phyloP scores from a whole-genome alignment of 2,888 invertebrate genomes.

The Patella depressa region DNA sequence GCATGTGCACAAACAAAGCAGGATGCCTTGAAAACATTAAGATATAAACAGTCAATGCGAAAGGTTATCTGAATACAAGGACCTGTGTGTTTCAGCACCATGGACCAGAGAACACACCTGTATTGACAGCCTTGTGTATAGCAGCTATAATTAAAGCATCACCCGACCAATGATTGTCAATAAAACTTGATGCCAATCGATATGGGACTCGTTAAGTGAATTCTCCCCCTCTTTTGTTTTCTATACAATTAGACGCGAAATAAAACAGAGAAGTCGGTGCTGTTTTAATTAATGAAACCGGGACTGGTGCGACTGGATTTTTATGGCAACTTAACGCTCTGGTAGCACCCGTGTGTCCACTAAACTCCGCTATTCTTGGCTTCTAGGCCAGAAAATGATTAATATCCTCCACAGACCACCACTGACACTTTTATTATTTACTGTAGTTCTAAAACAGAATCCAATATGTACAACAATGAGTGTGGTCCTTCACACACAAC shows the following conservation, averaged over 20 bases:
- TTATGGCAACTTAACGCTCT: neutral
- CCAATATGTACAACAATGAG: neutral
- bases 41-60: no score
- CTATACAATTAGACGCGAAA: slow-evolving; percentile 9
- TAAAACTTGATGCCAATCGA: neutral
- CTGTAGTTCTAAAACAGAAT: neutral
- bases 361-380: neutral
- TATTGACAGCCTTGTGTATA: no score
- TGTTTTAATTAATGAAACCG: slow-evolving; percentile 11
- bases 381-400: slow-evolving; percentile 1
- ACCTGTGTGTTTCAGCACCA: no score
- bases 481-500: no score
- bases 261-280: neutral
- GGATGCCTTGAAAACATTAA: no score
- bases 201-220: slow-evolving; percentile 5
- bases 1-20: no score
- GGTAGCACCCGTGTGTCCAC: slow-evolving; percentile 1
- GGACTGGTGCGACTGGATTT: slow-evolving; percentile 3
- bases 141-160: neutral
- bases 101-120: no score
- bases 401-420: neutral
- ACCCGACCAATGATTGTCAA: neutral
- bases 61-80: no score
- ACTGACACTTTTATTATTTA: slow-evolving; percentile 10
- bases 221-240: neutral